Percentiles rank a stretch among this genome's conserved stretches.
These are phyloP conservation scores for Gryllus bimaculatus DNA, from an alignment of 1,140 invertebrate genomes.

Conservation along the genomic window DNA sequence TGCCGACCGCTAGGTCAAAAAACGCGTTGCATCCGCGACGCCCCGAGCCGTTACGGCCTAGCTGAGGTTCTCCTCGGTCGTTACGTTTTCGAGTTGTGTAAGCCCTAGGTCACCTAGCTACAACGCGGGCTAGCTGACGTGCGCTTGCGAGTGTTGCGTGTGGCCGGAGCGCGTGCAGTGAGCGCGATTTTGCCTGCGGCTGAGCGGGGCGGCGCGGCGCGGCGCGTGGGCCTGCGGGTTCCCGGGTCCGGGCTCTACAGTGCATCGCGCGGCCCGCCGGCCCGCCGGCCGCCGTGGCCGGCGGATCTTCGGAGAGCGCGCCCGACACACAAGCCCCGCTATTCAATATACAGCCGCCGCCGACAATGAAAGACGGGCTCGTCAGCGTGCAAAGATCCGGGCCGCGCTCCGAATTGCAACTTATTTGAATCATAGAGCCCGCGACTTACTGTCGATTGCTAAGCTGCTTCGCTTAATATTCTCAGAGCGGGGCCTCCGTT, in stretches of 20 bases:
- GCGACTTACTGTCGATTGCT: background rate
- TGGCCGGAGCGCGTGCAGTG: too few relatives aligned
- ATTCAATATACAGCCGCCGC: background rate
- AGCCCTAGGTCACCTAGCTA: background rate
- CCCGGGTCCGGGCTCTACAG: background rate
- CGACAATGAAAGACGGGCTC: slow-evolving; percentile 2
- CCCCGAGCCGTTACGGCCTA: background rate
- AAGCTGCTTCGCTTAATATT: background rate
- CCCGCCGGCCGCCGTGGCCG: too few relatives aligned
- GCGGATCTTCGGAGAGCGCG: background rate
- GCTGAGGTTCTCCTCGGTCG: background rate
- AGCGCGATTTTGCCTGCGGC: too few relatives aligned
- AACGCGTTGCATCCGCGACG: background rate
- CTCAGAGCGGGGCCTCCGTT: background rate
- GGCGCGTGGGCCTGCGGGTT: too few relatives aligned
- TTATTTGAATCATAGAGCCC: background rate
- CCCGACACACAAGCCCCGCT: background rate
- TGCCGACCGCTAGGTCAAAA: background rate
- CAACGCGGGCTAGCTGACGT: too few relatives aligned
- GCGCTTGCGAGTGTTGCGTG: too few relatives aligned
- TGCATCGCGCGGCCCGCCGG: too few relatives aligned
- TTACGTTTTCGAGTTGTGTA: background rate
- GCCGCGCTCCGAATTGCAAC: background rate
- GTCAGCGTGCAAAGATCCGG: background rate
- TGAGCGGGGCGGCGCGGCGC: too few relatives aligned